Percentiles rank a stretch among this genome's conserved stretches.
phyloP scores from a whole-genome alignment of 2,888 invertebrate species.

The Crepidodera aurea region DNA sequence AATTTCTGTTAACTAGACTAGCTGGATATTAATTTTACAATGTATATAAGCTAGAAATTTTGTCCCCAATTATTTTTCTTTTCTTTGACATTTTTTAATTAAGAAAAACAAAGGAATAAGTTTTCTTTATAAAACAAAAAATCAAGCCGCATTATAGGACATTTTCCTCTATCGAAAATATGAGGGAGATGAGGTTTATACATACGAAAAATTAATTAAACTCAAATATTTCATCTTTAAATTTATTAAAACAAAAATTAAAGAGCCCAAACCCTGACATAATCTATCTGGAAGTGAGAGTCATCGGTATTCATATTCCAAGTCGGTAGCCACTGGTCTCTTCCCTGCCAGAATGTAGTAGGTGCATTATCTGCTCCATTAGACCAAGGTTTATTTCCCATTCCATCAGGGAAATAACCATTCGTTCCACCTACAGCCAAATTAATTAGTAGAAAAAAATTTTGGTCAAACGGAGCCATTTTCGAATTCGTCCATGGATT shows the following conservation, averaged over 20 bases:
- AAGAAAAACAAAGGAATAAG: too few relatives aligned
- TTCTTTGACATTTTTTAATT: too few relatives aligned
- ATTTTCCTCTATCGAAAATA: too few relatives aligned
- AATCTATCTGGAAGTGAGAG: conserved; percentile 71
- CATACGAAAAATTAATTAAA: too few relatives aligned
- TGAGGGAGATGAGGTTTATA: too few relatives aligned
- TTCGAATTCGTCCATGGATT: conserved; percentile 67
- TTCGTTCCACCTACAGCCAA: conserved; percentile 66
- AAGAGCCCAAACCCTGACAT: conserved; percentile 68
- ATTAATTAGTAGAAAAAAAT: conserved; percentile 71
- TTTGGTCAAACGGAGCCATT: conserved; percentile 75
- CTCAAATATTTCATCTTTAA: too few relatives aligned
- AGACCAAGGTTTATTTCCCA: conserved; percentile 66
- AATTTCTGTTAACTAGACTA: too few relatives aligned
- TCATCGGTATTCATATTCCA: conserved; percentile 63
- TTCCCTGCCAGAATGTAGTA: conserved; percentile 70
- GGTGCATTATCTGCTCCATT: conserved; percentile 61
- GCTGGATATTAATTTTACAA: too few relatives aligned
- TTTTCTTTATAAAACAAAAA: too few relatives aligned
- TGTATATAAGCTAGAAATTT: too few relatives aligned
- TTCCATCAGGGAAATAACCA: conserved; percentile 70
- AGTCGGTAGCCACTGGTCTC: conserved; percentile 65
- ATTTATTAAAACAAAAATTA: conserved; percentile 35
- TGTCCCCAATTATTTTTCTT: too few relatives aligned
- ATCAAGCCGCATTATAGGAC: too few relatives aligned